Evolutionary conservation across 2,113 vertebrate species (phyloP).

Genomic region (Polypterus bichir): DNA sequence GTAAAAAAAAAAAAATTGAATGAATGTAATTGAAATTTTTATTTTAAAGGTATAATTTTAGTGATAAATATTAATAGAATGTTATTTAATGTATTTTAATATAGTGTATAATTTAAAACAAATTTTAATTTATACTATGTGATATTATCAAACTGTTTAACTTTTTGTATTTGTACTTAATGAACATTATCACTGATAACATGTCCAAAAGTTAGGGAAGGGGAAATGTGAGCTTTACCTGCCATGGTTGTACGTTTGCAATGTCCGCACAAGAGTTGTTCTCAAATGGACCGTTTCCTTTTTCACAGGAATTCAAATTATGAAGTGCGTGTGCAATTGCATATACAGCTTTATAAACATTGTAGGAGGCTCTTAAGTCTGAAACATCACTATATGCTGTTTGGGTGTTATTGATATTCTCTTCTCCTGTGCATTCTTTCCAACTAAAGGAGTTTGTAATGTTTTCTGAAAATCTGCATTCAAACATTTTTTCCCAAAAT

Average conservation of each 20-base stretch:
- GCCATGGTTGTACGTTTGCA: conserved; percentile 8
- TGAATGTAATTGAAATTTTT: no score
- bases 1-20: no score
- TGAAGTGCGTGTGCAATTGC: conserved; percentile 9
- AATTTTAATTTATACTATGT: no score
- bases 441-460: background rate
- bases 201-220: no score
- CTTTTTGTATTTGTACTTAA: no score
- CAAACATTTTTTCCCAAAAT: conserved; percentile 11
- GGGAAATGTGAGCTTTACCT: background rate
- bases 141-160: no score
- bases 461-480: background rate
- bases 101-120: no score
- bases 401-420: conserved; percentile 2
- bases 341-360: conserved; percentile 10
- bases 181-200: no score
- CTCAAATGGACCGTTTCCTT: background rate
- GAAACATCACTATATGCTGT: conserved; percentile 8
- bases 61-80: no score
- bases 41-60: no score
- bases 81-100: no score
- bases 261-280: conserved; percentile 6
- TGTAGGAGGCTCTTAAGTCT: conserved; percentile 2
- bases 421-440: conserved; percentile 1
- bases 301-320: conserved; percentile 6